Base-by-base conservation (phyloP, 1,140 invertebrate genomes). In the Cyphomyrmex costatus region DNA sequence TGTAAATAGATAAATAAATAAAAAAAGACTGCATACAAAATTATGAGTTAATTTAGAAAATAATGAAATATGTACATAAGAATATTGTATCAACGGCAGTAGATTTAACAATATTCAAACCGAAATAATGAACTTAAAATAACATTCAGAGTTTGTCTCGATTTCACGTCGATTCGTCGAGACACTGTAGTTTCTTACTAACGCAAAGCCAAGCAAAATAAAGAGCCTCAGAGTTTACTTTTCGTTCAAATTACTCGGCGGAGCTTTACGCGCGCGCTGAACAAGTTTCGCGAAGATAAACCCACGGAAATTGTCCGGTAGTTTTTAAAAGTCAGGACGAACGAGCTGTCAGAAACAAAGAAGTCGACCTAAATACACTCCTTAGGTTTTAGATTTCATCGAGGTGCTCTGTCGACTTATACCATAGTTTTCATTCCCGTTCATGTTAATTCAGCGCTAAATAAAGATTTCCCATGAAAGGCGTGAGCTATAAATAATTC, bases 231-330 rank as follows among this genome's bases (percentile, higher is more conserved):
- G 56, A 79, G 82, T 88, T 88, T 80, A 89, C 85, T 73, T 89
- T 88, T 78, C 77, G 53, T 79, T 88, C 76, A 58, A 88, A 89
- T 88, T 74, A 88, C 77, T 61, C 86, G 60, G 53, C 74, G 27
- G 21, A 56, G 61, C 56, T 70, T 66, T 60, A 21, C 51, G 51
- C 33, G 27, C 60, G 51, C 27, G 61, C 46, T 36, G 49, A 33
- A 46, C 33, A 51, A 79, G 86, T 74, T 83, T 61, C 53, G 66
- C 53, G 42, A 74, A 89, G 84, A 86, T 89, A 88, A 89, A 89
- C 88, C 74, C 74, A 51, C 87, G 68, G 84, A 71, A 83, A 89
- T 88, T 89, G 88, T 86, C 76, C 60, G 58, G 58, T 56, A 61
- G 53, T 53, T 86, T 77, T 77, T 82, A 86, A 78, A 89, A 89